Conservation (phyloP, 2,113 vertebrate genomes). For the Regulus satrapa region DNA sequence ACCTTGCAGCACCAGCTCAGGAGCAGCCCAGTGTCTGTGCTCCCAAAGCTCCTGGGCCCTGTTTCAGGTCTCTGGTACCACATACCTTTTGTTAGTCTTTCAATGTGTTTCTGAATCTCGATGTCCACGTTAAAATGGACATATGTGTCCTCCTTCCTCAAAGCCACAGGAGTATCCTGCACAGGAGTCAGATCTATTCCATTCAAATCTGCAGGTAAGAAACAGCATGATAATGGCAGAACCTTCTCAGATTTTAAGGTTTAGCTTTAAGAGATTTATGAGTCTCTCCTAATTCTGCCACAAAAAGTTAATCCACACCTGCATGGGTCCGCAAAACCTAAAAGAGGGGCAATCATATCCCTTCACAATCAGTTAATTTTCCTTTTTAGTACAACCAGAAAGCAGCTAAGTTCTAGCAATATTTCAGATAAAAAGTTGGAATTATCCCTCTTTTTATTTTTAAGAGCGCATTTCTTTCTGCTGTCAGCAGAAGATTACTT, state of each 20-base stretch:
- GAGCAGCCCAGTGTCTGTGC: not conserved
- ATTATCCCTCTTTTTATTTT: not conserved
- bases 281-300: not conserved
- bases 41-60: not conserved
- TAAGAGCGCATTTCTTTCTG: not conserved
- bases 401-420: not conserved
- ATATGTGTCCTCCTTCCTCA: constrained; percentile 92
- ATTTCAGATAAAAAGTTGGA: not conserved
- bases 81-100: constrained; percentile 95
- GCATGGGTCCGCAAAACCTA: not conserved
- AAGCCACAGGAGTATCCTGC: constrained; percentile 93
- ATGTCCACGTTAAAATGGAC: constrained; percentile 94
- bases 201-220: constrained; percentile 82
- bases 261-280: not conserved
- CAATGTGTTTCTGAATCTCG: constrained; percentile 96
- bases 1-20: not conserved
- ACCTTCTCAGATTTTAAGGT: not conserved
- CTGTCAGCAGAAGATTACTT: not conserved
- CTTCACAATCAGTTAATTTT: not conserved
- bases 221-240: not conserved
- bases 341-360: not conserved
- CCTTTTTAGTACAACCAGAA: not conserved
- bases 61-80: not conserved
- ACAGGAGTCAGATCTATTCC: constrained; percentile 91
- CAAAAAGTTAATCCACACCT: not conserved